Conservation (phyloP, 2,797 vertebrate species). For the Rhyacichthys aspro region DNA sequence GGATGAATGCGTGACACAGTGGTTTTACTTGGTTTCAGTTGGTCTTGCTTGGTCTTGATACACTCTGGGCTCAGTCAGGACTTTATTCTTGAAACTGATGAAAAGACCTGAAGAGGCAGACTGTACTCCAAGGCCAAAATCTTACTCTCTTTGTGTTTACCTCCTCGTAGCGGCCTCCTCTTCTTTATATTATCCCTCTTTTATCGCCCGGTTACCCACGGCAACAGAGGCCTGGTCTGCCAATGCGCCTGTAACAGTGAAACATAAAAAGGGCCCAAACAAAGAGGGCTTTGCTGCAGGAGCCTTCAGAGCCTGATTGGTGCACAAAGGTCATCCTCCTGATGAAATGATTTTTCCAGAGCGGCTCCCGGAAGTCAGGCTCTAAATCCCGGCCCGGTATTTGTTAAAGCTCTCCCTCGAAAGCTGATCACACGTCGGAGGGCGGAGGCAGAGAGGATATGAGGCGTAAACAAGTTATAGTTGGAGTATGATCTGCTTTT, state of each 20-base stretch:
- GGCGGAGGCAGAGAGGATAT: neutral
- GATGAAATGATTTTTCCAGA: conserved; percentile 40
- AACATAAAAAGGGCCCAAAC: conserved; percentile 48
- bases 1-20: too few relatives aligned
- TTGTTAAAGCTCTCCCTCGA: conserved; percentile 17
- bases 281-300: conserved; percentile 46
- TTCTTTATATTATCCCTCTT: conserved; percentile 73
- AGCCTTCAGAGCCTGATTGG: conserved; percentile 39
- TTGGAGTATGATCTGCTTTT: too few relatives aligned
- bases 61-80: too few relatives aligned
- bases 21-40: too few relatives aligned
- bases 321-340: conserved; percentile 49
- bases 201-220: conserved; percentile 73
- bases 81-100: too few relatives aligned
- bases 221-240: conserved; percentile 72
- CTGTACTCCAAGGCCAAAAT: too few relatives aligned
- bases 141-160: conserved; percentile 18
- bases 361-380: conserved; percentile 23
- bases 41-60: too few relatives aligned
- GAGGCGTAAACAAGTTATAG: too few relatives aligned
- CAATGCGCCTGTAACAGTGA: conserved; percentile 50
- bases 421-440: too few relatives aligned
- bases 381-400: conserved; percentile 18
- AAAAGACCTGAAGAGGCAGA: too few relatives aligned
- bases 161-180: conserved; percentile 39